phyloP scores from a whole-genome alignment of 2,888 invertebrate species.

The Patella caerulea region DNA sequence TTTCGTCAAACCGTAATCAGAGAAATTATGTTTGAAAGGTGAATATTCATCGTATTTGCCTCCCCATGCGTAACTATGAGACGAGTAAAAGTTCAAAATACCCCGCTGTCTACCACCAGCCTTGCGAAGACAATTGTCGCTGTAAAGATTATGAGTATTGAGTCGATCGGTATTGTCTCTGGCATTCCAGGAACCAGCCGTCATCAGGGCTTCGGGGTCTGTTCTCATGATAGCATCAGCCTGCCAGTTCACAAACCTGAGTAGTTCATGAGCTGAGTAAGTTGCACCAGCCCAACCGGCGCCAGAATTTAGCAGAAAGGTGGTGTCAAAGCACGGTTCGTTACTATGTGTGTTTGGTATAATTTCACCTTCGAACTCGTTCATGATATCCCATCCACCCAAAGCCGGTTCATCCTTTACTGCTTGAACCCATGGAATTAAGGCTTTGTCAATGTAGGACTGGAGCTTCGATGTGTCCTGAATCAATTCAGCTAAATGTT shows the following conservation, averaged over 20 bases:
- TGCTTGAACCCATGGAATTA: slow-evolving; percentile 54
- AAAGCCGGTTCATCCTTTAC: slow-evolving; percentile 56
- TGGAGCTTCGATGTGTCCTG: slow-evolving; percentile 54
- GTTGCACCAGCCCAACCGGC: slow-evolving; percentile 57
- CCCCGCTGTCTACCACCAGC: slow-evolving; percentile 46
- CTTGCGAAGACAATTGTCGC: slow-evolving; percentile 42
- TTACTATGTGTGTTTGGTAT: slow-evolving; percentile 37
- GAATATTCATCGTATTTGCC: slow-evolving; percentile 36
- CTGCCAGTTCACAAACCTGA: slow-evolving; percentile 56
- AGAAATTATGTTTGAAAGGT: slow-evolving; percentile 36
- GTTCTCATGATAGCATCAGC: slow-evolving; percentile 42
- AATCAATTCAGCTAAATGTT: slow-evolving; percentile 28
- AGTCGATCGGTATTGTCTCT: slow-evolving; percentile 39
- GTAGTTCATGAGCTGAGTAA: slow-evolving; percentile 49
- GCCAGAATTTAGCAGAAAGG: slow-evolving; percentile 45
- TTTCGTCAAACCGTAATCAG: slow-evolving; percentile 29
- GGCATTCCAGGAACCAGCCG: slow-evolving; percentile 47
- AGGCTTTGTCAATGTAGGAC: slow-evolving; percentile 56
- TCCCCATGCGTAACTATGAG: slow-evolving; percentile 45
- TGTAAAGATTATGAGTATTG: slow-evolving; percentile 43
- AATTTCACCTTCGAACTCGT: slow-evolving; percentile 59
- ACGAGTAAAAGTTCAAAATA: slow-evolving; percentile 45
- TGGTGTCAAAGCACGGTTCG: slow-evolving; percentile 56
- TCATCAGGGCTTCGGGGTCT: slow-evolving; percentile 45
- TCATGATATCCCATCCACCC: slow-evolving; percentile 63